A percentile compares a stretch with the other conserved stretches of the same genome.
phyloP scores from a whole-genome alignment of 2,888 invertebrate species.

The Acanthopleura granulata region DNA sequence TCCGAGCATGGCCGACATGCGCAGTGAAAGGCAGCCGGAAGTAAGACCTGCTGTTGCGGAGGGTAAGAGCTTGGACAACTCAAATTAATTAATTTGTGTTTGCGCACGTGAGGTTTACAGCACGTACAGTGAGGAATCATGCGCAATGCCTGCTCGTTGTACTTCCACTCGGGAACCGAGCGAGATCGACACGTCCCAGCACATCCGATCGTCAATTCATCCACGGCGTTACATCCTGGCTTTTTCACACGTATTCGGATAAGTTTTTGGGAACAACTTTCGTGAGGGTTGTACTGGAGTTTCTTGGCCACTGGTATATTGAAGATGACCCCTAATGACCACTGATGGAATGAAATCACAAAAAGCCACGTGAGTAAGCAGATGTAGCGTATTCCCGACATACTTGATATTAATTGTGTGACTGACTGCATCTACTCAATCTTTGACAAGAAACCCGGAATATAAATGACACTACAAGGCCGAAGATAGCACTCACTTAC shows the following conservation, averaged over 20 bases:
- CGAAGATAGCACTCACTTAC: no score
- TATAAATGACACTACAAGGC: no score
- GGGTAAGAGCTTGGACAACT: conserved; percentile 25
- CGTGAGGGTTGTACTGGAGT: conserved; percentile 23
- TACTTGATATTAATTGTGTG: no score
- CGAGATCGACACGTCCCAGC: conserved; percentile 36
- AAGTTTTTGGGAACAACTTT: conserved; percentile 25
- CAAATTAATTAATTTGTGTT: conserved; percentile 23
- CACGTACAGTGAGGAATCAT: conserved; percentile 37
- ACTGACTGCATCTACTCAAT: no score
- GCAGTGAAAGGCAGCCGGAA: conserved; percentile 29
- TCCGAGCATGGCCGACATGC: conserved; percentile 39
- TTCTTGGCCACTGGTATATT: not conserved
- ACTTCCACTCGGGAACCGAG: conserved; percentile 34
- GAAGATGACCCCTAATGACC: no score
- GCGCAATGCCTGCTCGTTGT: conserved; percentile 26
- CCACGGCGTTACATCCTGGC: conserved; percentile 29
- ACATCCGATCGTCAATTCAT: conserved; percentile 28
- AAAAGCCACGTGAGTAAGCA: no score
- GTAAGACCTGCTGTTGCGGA: not conserved
- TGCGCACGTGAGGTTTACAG: conserved; percentile 30
- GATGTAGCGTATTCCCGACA: no score
- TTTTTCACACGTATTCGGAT: conserved; percentile 17
- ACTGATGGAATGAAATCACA: no score
- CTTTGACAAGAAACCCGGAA: no score